A percentile compares a stretch with the other conserved stretches of the same genome.
phyloP scores from a whole-genome alignment of 2,113 vertebrate genomes.

The Rhineura floridana region DNA sequence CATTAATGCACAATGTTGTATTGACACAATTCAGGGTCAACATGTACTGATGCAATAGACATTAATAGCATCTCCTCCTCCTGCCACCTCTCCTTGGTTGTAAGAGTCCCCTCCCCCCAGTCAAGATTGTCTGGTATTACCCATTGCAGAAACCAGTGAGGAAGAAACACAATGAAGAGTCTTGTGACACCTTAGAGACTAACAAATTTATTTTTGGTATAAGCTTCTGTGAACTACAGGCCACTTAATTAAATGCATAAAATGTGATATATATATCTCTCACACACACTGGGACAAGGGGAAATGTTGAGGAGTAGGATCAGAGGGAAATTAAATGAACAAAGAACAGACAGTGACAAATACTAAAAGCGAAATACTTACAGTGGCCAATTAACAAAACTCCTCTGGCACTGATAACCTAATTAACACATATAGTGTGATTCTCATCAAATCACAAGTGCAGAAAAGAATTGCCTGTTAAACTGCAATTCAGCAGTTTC shows the following conservation, averaged over 20 bases:
- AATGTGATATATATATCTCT: no score
- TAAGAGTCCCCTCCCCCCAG: neutral
- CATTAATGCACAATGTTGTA: neutral
- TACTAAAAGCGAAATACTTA: neutral
- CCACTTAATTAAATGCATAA: neutral
- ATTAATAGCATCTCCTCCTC: constrained; percentile 32
- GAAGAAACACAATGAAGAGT: neutral
- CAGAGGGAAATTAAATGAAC: neutral
- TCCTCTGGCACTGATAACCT: neutral
- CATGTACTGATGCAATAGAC: neutral
- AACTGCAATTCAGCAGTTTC: no score
- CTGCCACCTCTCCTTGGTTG: neutral
- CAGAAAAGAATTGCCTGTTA: neutral
- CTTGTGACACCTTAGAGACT: neutral
- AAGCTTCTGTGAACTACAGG: neutral
- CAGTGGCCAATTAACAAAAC: neutral
- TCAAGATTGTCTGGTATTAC: neutral
- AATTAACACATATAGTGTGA: neutral
- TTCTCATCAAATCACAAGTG: neutral
- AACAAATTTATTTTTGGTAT: neutral
- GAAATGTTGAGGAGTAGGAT: neutral
- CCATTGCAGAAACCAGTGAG: neutral
- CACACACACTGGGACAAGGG: neutral
- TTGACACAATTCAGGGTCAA: constrained; percentile 35
- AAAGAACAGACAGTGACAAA: neutral